Evolutionary conservation across 2,113 vertebrate species (phyloP).

Genomic region (Fukomys damarensis): DNA sequence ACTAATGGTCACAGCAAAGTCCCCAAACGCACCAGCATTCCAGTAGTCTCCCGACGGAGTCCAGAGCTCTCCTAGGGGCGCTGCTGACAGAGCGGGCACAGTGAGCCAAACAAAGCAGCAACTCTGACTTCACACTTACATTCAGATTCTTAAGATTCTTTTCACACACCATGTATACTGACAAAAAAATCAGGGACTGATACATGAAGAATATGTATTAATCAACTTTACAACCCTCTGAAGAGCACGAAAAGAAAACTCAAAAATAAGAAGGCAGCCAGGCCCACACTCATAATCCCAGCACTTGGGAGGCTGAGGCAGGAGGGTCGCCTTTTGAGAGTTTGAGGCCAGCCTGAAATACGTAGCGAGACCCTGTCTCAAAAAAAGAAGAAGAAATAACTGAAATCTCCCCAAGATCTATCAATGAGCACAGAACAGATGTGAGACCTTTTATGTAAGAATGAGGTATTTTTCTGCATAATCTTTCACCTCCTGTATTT

Average conservation of each 20-base stretch:
- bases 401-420: background rate
- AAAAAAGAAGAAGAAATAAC: background rate
- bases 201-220: background rate
- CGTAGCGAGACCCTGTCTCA: background rate
- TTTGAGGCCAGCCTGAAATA: background rate
- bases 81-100: background rate
- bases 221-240: background rate
- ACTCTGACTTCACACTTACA: background rate
- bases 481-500: background rate
- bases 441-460: background rate
- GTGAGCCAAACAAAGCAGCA: background rate
- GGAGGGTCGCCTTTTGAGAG: background rate
- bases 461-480: background rate
- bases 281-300: background rate
- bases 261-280: background rate
- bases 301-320: background rate
- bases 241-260: background rate
- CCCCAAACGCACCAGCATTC: background rate
- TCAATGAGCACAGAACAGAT: background rate
- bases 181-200: background rate
- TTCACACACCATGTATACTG: background rate
- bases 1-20: background rate
- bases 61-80: background rate
- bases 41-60: background rate
- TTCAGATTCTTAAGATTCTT: background rate